phyloP scores from a whole-genome alignment of 2,797 vertebrate species.

The Sebastes glaucus region DNA sequence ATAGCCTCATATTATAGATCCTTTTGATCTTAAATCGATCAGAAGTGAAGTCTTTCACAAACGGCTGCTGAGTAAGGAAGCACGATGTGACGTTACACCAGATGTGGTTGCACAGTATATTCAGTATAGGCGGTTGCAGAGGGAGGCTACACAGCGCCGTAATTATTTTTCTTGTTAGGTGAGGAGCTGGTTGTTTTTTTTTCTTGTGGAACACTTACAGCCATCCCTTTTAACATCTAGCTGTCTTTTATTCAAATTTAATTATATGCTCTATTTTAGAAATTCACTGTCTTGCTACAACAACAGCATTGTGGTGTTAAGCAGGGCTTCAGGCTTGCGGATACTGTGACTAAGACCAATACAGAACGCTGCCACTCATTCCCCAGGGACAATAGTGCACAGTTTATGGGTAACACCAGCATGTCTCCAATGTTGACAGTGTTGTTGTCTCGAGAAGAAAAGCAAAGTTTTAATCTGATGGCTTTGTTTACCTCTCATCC shows the following conservation, averaged over 20 bases:
- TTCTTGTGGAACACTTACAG: neutral
- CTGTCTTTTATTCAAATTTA: conserved; percentile 8
- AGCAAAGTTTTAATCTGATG: conserved; percentile 70
- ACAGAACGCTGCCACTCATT: conserved; percentile 28
- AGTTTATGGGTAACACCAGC: conserved; percentile 34
- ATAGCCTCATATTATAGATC: conserved; percentile 7
- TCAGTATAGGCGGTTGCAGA: neutral
- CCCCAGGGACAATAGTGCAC: conserved; percentile 34
- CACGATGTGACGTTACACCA: neutral
- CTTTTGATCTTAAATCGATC: conserved; percentile 21
- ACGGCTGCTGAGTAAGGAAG: conserved; percentile 26
- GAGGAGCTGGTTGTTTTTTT: neutral
- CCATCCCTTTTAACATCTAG: neutral
- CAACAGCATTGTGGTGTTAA: conserved; percentile 22
- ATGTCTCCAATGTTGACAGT: conserved; percentile 47
- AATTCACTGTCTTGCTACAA: neutral
- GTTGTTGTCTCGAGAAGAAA: conserved; percentile 57
- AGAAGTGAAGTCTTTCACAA: conserved; percentile 15
- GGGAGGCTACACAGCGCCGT: neutral
- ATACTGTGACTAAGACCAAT: conserved; percentile 31
- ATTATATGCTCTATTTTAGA: conserved; percentile 31
- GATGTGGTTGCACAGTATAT: neutral
- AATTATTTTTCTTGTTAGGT: neutral
- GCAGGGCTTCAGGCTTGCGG: conserved; percentile 21
- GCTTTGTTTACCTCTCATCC: conserved; percentile 82